Percentiles rank a stretch among this genome's conserved stretches.
phyloP scores from a whole-genome alignment of 2,113 vertebrate species.

The Corythornis madagascariensis region DNA sequence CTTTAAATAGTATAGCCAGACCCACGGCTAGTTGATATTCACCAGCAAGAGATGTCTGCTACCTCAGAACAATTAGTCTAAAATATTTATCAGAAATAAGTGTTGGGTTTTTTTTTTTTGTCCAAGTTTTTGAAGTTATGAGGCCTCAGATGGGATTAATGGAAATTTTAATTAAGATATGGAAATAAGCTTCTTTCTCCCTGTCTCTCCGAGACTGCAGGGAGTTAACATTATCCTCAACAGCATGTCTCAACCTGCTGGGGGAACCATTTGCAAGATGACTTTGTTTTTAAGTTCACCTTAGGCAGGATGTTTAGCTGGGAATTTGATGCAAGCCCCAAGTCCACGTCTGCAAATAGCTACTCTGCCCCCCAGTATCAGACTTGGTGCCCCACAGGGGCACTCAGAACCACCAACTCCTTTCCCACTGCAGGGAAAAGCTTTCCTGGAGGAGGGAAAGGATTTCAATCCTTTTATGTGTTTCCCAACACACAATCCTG shows the following conservation, averaged over 20 bases:
- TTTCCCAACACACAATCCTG: not conserved
- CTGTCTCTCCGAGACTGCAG: slow-evolving; percentile 55
- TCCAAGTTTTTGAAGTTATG: slow-evolving; percentile 70
- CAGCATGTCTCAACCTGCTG: slow-evolving; percentile 56
- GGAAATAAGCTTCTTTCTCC: slow-evolving; percentile 75
- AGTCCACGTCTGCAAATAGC: not conserved
- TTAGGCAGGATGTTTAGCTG: not conserved
- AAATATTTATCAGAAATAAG: slow-evolving; percentile 75
- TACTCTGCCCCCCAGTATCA: not conserved
- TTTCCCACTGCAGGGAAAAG: not conserved
- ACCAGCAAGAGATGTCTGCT: slow-evolving; percentile 62
- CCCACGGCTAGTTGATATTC: slow-evolving; percentile 49
- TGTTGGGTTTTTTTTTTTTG: slow-evolving; percentile 32
- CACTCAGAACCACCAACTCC: not conserved
- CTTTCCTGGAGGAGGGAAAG: not conserved
- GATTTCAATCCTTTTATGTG: not conserved
- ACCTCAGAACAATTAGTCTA: slow-evolving; percentile 62
- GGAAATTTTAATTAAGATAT: slow-evolving; percentile 78
- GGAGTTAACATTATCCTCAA: slow-evolving; percentile 64
- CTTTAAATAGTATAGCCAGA: not conserved
- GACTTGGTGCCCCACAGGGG: rapidly evolving
- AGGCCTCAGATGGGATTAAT: slow-evolving; percentile 76
- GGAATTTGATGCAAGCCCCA: not conserved
- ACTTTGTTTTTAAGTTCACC: slow-evolving; percentile 57
- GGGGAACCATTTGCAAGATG: slow-evolving; percentile 45